Evolutionary conservation across 1,140 invertebrate genomes (phyloP).

Genomic region (Bombus sibiricus): DNA sequence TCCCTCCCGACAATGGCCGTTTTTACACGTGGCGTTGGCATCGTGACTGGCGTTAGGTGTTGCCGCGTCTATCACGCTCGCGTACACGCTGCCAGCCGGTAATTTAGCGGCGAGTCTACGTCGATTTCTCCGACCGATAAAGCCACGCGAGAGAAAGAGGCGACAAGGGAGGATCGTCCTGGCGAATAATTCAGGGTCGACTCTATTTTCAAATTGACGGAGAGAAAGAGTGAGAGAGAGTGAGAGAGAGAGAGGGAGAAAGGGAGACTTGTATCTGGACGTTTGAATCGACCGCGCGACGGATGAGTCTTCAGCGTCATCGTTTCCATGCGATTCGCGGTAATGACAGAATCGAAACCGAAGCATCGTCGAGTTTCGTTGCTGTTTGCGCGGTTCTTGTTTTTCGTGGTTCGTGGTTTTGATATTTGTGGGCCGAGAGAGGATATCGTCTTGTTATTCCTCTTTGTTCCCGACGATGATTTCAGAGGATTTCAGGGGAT

Average conservation of each 20-base stretch:
- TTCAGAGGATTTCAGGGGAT: neutral
- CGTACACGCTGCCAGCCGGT: slow-evolving; percentile 64
- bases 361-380: slow-evolving; percentile 3
- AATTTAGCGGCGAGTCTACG: slow-evolving; percentile 69
- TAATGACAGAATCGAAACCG: slow-evolving; percentile 65
- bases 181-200: slow-evolving; percentile 66
- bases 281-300: slow-evolving; percentile 68
- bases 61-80: slow-evolving; percentile 63
- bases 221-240: neutral
- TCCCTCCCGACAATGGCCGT: slow-evolving; percentile 36
- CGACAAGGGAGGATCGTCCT: slow-evolving; percentile 47
- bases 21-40: slow-evolving; percentile 44
- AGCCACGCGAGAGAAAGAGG: slow-evolving; percentile 39
- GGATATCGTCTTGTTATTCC: neutral
- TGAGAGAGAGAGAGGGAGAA: neutral
- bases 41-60: slow-evolving; percentile 73
- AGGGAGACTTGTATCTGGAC: slow-evolving; percentile 65
- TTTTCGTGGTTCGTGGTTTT: neutral
- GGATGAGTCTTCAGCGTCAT: slow-evolving; percentile 30
- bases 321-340: slow-evolving; percentile 42
- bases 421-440: neutral
- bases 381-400: too few species aligned
- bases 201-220: slow-evolving; percentile 48
- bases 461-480: neutral
- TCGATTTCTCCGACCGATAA: slow-evolving; percentile 73